Conservation (phyloP, 2,888 invertebrate species). For the Drosophila tripunctata region DNA sequence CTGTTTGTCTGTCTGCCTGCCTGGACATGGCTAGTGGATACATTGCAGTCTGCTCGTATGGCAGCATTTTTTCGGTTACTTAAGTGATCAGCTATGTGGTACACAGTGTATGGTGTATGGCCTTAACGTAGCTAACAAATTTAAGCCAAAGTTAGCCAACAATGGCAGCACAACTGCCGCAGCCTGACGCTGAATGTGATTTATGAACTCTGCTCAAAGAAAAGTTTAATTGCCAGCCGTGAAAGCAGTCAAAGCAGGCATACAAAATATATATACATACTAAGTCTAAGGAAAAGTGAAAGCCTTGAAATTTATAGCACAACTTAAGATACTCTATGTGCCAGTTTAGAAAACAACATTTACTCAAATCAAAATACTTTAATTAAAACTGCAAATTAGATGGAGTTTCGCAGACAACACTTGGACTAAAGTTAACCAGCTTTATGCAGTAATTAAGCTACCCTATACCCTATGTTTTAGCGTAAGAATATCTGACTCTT, state of each 20-base stretch:
- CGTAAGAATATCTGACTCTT: conserved; percentile 36
- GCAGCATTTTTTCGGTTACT: conserved; percentile 52
- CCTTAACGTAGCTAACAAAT: conserved; percentile 36
- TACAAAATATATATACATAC: conserved; percentile 43
- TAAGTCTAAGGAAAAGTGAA: conserved; percentile 37
- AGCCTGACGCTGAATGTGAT: conserved; percentile 75
- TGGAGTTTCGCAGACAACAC: no score
- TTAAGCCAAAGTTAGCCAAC: conserved; percentile 29
- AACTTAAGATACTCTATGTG: conserved; percentile 11
- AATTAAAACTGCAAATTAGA: neutral
- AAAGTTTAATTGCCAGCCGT: conserved; percentile 80
- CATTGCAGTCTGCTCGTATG: conserved; percentile 32
- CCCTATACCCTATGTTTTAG: conserved; percentile 16
- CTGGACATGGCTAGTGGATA: conserved; percentile 24
- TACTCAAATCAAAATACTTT: no score
- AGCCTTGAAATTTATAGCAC: neutral
- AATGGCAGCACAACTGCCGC: conserved; percentile 26
- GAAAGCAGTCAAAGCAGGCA: conserved; percentile 65
- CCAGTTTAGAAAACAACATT: rapidly evolving
- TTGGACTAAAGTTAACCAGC: neutral
- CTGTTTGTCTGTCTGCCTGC: conserved; percentile 21
- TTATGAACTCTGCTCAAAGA: conserved; percentile 76
- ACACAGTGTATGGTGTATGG: conserved; percentile 11
- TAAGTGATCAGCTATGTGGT: conserved; percentile 53
- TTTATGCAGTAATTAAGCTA: neutral